Conservation (phyloP, 1,140 invertebrate species). For the Orius insidiosus region DNA sequence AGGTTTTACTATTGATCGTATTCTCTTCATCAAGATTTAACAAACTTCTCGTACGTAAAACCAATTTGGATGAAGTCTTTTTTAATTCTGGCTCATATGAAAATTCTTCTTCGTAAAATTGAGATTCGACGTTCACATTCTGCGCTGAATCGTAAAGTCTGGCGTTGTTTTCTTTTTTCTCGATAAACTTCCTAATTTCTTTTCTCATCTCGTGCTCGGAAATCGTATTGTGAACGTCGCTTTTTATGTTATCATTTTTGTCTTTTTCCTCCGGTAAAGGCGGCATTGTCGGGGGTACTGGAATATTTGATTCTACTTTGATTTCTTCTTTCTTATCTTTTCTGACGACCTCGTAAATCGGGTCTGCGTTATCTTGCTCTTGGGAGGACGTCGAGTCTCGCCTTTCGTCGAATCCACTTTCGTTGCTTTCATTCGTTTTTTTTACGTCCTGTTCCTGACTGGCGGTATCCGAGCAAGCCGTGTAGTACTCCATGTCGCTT, state of each 20-base stretch:
- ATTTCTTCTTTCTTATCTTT: not conserved
- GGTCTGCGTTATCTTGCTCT: conserved; percentile 4
- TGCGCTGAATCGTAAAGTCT: not conserved
- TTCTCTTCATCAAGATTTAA: conserved; percentile 18
- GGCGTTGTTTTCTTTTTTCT: conserved; percentile 7
- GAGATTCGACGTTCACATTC: not conserved
- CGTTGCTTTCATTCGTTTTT: conserved; percentile 6
- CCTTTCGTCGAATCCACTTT: conserved; percentile 10
- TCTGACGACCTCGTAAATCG: not conserved
- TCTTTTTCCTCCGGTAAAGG: not conserved
- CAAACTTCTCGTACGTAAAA: conserved; percentile 20
- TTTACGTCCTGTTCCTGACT: not conserved
- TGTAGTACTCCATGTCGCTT: conserved; percentile 11
- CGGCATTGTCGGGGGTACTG: not conserved
- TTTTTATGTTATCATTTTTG: conserved; percentile 2
- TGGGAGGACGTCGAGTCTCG: conserved; percentile 5
- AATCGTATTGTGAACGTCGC: conserved; percentile 1
- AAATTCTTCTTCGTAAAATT: conserved; percentile 20
- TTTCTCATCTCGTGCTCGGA: conserved; percentile 3
- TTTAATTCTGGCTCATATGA: conserved; percentile 21
- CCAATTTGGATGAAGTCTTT: conserved; percentile 17
- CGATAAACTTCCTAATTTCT: conserved; percentile 4
- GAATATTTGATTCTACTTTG: not conserved
- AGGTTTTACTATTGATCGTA: not conserved
- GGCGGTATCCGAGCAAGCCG: conserved; percentile 1